phyloP scores from a whole-genome alignment of 2,888 invertebrate genomes.

The Phymatocera aterrima region DNA sequence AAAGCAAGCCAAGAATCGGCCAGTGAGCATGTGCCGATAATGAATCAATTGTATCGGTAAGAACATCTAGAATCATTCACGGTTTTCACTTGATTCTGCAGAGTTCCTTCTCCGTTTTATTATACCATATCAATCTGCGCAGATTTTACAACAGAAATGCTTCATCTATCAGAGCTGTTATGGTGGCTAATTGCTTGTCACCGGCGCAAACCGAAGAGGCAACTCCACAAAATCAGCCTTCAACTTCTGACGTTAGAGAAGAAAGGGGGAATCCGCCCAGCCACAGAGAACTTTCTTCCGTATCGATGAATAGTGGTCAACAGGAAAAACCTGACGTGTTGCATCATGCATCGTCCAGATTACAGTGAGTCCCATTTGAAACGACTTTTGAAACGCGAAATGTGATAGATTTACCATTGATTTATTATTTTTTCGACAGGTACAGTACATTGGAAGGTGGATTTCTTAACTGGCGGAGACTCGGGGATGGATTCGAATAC shows the following conservation, averaged over 20 bases:
- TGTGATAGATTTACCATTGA: conserved; percentile 19
- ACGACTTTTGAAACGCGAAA: background rate
- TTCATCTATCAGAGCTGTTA: conserved; percentile 86
- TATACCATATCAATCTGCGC: conserved; percentile 7
- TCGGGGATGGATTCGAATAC: conserved; percentile 75
- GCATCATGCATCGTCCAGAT: conserved; percentile 70
- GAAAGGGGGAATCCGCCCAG: conserved; percentile 77
- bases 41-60: conserved; percentile 80
- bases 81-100: too few species aligned
- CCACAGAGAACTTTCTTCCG: conserved; percentile 74
- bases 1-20: conserved; percentile 89
- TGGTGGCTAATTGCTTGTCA: conserved; percentile 84
- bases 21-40: conserved; percentile 87
- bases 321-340: conserved; percentile 65
- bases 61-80: conserved; percentile 40
- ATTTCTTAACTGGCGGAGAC: conserved; percentile 72
- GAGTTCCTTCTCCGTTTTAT: too few species aligned
- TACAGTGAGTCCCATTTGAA: conserved; percentile 63
- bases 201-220: conserved; percentile 67
- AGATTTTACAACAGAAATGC: conserved; percentile 89
- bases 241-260: conserved; percentile 63
- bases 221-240: conserved; percentile 62
- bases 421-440: conserved; percentile 52
- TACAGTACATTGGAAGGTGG: conserved; percentile 70
- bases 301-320: conserved; percentile 55